Evolutionary conservation across 2,113 vertebrate species (phyloP).

Genomic region (Monopterus albus): DNA sequence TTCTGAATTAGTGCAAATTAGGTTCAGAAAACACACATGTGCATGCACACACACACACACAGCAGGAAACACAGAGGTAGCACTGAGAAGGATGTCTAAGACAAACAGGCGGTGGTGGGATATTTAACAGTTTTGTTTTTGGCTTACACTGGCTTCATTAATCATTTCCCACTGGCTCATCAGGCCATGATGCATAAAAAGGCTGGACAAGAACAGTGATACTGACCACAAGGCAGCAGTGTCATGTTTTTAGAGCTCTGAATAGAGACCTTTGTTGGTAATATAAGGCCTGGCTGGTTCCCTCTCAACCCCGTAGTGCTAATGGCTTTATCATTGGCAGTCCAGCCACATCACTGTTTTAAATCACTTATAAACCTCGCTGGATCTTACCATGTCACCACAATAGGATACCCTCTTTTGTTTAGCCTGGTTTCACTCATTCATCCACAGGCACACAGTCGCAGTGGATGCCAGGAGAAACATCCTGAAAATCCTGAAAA

Average conservation of each 20-base stretch:
- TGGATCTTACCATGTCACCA: constrained; percentile 31
- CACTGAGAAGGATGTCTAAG: background rate
- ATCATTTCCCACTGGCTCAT: constrained; percentile 44
- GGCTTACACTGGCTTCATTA: constrained; percentile 30
- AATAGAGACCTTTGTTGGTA: constrained; percentile 75
- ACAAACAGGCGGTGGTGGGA: constrained; percentile 2
- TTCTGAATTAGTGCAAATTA: background rate
- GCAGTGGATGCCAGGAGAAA: background rate
- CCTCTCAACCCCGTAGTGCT: constrained; percentile 57
- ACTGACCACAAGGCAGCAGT: constrained; percentile 53
- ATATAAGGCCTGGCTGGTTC: constrained; percentile 65
- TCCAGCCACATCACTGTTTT: constrained; percentile 58
- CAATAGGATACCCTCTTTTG: constrained; percentile 49
- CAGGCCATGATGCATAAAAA: constrained; percentile 41
- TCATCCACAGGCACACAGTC: constrained; percentile 1
- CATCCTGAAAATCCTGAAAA: too few relatives aligned
- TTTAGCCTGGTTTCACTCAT: constrained; percentile 29
- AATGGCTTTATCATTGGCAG: constrained; percentile 74
- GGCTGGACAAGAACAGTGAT: constrained; percentile 65
- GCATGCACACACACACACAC: background rate
- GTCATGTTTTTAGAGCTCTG: constrained; percentile 72
- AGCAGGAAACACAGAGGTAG: background rate
- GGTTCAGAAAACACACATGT: background rate
- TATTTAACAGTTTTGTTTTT: constrained; percentile 5
- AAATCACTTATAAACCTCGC: constrained; percentile 67